phyloP scores from a whole-genome alignment of 2,113 vertebrate genomes.

The Microcebus murinus region DNA sequence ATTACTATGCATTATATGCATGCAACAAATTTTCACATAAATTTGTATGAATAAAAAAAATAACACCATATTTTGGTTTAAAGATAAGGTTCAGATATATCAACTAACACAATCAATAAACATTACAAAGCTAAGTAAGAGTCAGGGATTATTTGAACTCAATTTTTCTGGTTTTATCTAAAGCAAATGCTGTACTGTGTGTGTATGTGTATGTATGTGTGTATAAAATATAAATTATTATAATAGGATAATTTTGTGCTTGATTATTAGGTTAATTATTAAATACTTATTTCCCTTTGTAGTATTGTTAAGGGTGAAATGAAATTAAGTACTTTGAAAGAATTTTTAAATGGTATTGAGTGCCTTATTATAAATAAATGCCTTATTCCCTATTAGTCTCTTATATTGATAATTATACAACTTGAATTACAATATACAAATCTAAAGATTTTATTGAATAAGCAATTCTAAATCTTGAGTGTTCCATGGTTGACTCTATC shows the following conservation, averaged over 20 bases:
- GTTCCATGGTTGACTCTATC: neutral
- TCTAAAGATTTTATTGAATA: neutral
- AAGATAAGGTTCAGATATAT: neutral
- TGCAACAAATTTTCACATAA: no score
- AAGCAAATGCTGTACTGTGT: neutral
- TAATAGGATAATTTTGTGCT: neutral
- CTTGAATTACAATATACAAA: neutral
- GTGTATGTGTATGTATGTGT: no score
- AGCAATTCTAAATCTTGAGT: neutral
- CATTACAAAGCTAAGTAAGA: neutral
- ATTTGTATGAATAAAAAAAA: neutral
- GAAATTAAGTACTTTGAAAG: neutral
- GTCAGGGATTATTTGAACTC: neutral
- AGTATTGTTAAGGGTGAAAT: neutral
- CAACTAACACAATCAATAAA: neutral
- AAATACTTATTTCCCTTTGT: neutral
- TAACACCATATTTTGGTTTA: neutral
- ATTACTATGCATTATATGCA: no score
- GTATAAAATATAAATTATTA: neutral
- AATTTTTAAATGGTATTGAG: neutral
- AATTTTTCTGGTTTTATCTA: neutral
- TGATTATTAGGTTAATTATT: neutral
- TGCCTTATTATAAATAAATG: neutral
- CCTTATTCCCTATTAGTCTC: neutral
- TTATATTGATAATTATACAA: neutral